phyloP scores from a whole-genome alignment of 2,888 invertebrate species.

The Muscina levida region DNA sequence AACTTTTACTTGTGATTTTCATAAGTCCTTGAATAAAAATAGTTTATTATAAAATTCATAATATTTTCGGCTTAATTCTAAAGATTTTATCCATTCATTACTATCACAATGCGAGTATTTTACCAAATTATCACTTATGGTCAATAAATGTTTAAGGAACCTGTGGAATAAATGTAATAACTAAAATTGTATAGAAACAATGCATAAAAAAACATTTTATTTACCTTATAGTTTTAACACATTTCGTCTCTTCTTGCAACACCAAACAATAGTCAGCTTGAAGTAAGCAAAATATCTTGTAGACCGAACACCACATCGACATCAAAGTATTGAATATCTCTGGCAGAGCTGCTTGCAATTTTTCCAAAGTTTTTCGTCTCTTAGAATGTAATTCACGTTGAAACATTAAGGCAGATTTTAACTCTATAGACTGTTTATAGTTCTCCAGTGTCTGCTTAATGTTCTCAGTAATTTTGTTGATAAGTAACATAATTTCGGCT shows the following conservation, averaged over 20 bases:
- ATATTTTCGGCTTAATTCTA: slow-evolving; percentile 68
- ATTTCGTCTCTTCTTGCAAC: slow-evolving; percentile 19
- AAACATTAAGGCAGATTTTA: slow-evolving; percentile 66
- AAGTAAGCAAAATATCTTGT: slow-evolving; percentile 53
- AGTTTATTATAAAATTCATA: slow-evolving; percentile 49
- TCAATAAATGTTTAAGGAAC: slow-evolving; percentile 70
- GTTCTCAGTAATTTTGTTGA: slow-evolving; percentile 69
- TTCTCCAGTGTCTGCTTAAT: slow-evolving; percentile 68
- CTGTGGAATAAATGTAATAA: slow-evolving; percentile 60
- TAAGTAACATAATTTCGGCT: slow-evolving; percentile 69
- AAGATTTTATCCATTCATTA: slow-evolving; percentile 73
- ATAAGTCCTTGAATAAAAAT: slow-evolving; percentile 21
- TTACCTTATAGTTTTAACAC: slow-evolving; percentile 61
- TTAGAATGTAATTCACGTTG: slow-evolving; percentile 71
- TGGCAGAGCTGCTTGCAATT: slow-evolving; percentile 67
- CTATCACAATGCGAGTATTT: slow-evolving; percentile 69
- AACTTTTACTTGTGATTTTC: no score
- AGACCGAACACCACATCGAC: slow-evolving; percentile 46
- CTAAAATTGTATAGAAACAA: slow-evolving; percentile 38
- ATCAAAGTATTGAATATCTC: slow-evolving; percentile 63
- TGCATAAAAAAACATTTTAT: slow-evolving; percentile 13
- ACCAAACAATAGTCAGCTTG: slow-evolving; percentile 48
- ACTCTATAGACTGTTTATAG: slow-evolving; percentile 68
- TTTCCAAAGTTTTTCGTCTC: slow-evolving; percentile 71
- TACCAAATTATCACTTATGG: slow-evolving; percentile 69